These are phyloP conservation scores for Serrognathus titanus DNA, from an alignment of 2,888 invertebrate genomes.

Conservation along the genomic window DNA sequence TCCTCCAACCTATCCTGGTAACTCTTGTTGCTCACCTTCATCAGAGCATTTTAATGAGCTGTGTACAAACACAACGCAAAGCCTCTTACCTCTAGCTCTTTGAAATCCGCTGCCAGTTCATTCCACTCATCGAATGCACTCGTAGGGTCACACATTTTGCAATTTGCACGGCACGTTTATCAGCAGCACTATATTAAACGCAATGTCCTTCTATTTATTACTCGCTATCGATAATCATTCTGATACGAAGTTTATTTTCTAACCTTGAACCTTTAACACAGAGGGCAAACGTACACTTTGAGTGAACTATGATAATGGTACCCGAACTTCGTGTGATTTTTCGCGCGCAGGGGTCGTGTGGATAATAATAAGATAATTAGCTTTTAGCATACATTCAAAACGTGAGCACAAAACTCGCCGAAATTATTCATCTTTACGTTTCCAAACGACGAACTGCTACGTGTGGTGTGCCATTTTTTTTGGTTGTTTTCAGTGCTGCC, in stretches of 20 bases:
- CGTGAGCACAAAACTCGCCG: too few relatives aligned
- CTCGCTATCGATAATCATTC: slow-evolving; percentile 5
- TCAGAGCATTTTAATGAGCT: slow-evolving; percentile 17
- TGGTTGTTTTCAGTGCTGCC: too few relatives aligned
- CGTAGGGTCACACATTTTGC: slow-evolving; percentile 34
- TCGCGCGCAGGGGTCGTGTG: too few relatives aligned
- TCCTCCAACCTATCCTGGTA: slow-evolving; percentile 84
- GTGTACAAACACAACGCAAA: slow-evolving; percentile 16
- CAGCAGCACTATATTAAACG: not conserved
- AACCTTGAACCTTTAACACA: slow-evolving; percentile 6
- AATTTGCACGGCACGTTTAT: slow-evolving; percentile 4
- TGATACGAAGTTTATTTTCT: not conserved
- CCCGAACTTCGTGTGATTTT: too few relatives aligned
- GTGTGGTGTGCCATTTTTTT: too few relatives aligned
- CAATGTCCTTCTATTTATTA: not conserved
- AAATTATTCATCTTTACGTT: too few relatives aligned
- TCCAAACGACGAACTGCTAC: too few relatives aligned
- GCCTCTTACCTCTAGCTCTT: slow-evolving; percentile 70
- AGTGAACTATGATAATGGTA: too few relatives aligned
- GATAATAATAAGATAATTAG: too few relatives aligned
- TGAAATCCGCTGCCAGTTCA: slow-evolving; percentile 74
- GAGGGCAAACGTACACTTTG: not conserved
- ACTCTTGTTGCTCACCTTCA: slow-evolving; percentile 72
- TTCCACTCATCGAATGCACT: slow-evolving; percentile 63
- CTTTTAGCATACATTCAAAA: too few relatives aligned